phyloP scores from a whole-genome alignment of 2,113 vertebrate species.

The Ptychochromis oligacanthus region DNA sequence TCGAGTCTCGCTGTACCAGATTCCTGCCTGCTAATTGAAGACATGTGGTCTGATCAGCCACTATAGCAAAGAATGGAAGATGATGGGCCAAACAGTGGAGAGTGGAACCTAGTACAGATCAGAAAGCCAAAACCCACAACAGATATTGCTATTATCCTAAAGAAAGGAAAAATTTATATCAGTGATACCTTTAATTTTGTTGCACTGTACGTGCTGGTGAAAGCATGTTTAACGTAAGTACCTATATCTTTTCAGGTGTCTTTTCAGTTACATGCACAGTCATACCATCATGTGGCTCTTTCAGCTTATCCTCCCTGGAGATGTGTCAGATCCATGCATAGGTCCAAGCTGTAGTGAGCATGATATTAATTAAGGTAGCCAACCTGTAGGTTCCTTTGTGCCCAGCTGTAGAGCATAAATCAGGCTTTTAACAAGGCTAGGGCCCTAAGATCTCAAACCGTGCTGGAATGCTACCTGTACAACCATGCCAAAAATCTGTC shows the following conservation, averaged over 20 bases:
- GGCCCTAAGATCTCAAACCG: slow-evolving; percentile 83
- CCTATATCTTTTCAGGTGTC: slow-evolving; percentile 20
- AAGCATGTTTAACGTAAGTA: slow-evolving; percentile 1
- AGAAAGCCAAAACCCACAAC: not conserved
- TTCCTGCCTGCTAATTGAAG: slow-evolving; percentile 70
- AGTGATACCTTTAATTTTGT: not conserved
- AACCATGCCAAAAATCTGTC: slow-evolving; percentile 89
- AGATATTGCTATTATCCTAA: not conserved
- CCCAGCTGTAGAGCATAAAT: slow-evolving; percentile 80
- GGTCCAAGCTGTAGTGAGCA: slow-evolving; percentile 54
- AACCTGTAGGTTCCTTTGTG: slow-evolving; percentile 77
- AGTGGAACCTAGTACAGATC: slow-evolving; percentile 1
- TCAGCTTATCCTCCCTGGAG: slow-evolving; percentile 59
- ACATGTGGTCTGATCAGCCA: slow-evolving; percentile 69
- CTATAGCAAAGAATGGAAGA: slow-evolving; percentile 26
- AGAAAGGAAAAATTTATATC: slow-evolving; percentile 17
- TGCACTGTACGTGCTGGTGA: not conserved
- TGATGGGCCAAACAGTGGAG: slow-evolving; percentile 39
- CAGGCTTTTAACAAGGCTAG: slow-evolving; percentile 79
- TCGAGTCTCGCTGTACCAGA: slow-evolving; percentile 52
- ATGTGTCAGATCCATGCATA: slow-evolving; percentile 67
- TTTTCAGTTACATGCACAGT: not conserved
- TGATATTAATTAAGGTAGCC: slow-evolving; percentile 77
- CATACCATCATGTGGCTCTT: slow-evolving; percentile 31
- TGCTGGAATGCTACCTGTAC: slow-evolving; percentile 85